Evolutionary conservation across 2,113 vertebrate species (phyloP).

Genomic region (Tragelaphus buxtoni): DNA sequence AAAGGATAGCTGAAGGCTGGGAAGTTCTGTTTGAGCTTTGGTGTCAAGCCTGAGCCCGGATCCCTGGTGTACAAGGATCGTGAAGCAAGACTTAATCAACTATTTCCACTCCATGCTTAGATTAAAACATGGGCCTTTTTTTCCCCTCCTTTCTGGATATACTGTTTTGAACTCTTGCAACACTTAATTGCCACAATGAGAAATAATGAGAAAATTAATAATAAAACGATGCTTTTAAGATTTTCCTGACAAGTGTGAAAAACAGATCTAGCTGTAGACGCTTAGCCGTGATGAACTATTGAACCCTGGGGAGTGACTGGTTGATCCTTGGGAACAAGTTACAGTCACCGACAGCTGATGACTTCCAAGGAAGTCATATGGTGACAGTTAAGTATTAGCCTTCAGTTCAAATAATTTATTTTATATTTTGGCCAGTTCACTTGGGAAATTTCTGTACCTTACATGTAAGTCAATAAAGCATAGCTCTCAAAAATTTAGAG

Average conservation of each 20-base stretch:
- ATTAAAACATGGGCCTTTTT: neutral
- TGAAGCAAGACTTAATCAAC: neutral
- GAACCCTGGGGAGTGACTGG: neutral
- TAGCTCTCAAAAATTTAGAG: neutral
- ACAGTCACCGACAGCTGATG: neutral
- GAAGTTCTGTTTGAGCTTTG: neutral
- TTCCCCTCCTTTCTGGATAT: neutral
- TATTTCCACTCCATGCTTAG: neutral
- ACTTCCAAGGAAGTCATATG: neutral
- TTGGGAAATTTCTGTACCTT: neutral
- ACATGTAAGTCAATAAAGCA: neutral
- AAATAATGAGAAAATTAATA: slow-evolving; percentile 6
- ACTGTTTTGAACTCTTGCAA: neutral
- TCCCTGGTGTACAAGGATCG: neutral
- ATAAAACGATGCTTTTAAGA: neutral
- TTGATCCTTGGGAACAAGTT: neutral
- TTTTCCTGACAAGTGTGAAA: slow-evolving; percentile 25
- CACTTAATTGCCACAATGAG: neutral
- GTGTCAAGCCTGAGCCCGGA: neutral
- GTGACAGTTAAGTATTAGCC: neutral
- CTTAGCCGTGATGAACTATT: neutral
- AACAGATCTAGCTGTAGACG: neutral
- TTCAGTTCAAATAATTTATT: neutral
- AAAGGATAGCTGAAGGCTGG: neutral
- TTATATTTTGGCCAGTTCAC: neutral